Base-by-base conservation (phyloP, 1,140 invertebrate species). In the Lepidurus arcticus region DNA sequence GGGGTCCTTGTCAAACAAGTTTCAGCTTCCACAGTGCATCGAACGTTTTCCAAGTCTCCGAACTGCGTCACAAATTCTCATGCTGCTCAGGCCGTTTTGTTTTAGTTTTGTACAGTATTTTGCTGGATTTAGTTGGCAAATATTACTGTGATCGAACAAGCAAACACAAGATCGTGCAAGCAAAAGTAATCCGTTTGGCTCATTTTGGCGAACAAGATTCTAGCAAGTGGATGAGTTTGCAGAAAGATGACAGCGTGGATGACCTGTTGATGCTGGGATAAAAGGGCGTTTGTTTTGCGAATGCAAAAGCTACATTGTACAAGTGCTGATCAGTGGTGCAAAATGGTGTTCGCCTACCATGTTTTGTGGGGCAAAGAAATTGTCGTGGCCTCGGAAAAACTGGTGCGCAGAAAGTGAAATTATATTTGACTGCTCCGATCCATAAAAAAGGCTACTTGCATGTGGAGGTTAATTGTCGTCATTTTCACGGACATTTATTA, bases 311-410 rank as follows among this genome's bases (percentile, higher is more conserved):
- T 8, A 21, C 16, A 65, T 13, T n/a, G 16, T 21, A 13, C 53
- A 65, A 21, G 53, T 65, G 53, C 13, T 65, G 21, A 65, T 13
- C 53, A 13, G 53, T 65, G 53, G 53, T 65, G 53, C 16, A 65
- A 65, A 65, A 65, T 65, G 53, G 53, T 65, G 53, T 26, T 26
- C 44, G n/a, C 44, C 44, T 76, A 76, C 44, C 76, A 47, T 76
- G 24, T 76, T n/a, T 45, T 76, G 4, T 76, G 76, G 76, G 76
- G 44, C 42, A 76, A 21, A 44, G 76, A 76, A 76, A 45, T 76
- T 24, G 42, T 76, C 34, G 65, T 76, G 44, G 76, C 76, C 42
- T 76, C 76, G 11, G 24, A 76, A 76, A 76, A 76, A 47, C 44
- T 76, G 13, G 44, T 53, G 26, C 76, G 76, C 42, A 47, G 76